Base-by-base conservation (phyloP, 2,888 invertebrate species). In the Drosophila vallismaia region DNA sequence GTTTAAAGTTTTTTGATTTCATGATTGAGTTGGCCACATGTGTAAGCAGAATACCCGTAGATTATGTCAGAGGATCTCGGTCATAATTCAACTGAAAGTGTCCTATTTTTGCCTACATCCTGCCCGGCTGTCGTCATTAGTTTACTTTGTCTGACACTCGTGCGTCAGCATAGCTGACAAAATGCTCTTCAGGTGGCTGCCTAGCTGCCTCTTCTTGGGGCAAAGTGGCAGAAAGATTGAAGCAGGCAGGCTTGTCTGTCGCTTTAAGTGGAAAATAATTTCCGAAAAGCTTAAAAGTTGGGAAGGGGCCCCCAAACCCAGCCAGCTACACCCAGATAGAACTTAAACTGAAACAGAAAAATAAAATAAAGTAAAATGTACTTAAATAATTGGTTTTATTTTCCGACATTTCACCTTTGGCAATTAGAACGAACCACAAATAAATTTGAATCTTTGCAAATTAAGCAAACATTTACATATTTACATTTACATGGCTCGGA, bases 381-480 rank as follows among this genome's bases (percentile, higher is more conserved):
- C n/a, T 36, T 4, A 4, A 3, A n/a, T 5, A n/a, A 36, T 36
- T 36, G 10, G 36, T 36, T 36, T 36, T 36, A 36, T 12, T n/a
- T 36, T n/a, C 2, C 6, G n/a, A n/a, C n/a, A 36, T 6, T 12
- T 36, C 5, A n/a, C n/a, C 36, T 36, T 12, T 12, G 36, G 36
- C 12, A 1, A 33, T 4, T 33, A 33, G n/a, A 33, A 33, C 5
- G 5, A n/a, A 10, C n/a, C 33, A 33, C 4, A n/a, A 36, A 36
- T 36, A 36, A 55, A 59, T 60, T 69, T 38, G 2, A 31, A 29
- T 14, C 64, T 51, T 67, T 52, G 69, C 31, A 75, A 55, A 66
- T 76, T 79, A 53, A 56, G 7, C 63, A 36, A 69, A 54, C 73
- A 79, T 79, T 79, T 79, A 74, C 77, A 76, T 74, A 74, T 77